Conservation (phyloP, 2,797 vertebrate species). For the Scleropages formosus region DNA sequence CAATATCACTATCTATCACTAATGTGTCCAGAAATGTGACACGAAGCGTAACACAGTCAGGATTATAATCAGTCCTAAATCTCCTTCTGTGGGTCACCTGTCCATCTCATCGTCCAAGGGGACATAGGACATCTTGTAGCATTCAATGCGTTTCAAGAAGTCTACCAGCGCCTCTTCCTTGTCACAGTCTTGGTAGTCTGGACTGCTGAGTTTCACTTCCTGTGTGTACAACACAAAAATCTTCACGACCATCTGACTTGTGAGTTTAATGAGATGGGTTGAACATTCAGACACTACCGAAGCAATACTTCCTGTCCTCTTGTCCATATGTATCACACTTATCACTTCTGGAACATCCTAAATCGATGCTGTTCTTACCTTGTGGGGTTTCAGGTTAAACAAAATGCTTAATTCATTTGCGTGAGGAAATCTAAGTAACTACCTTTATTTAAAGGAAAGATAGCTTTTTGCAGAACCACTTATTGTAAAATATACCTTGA, state of each 20-base stretch:
- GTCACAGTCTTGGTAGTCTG: slow-evolving; percentile 80
- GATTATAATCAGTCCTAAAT: not conserved
- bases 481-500: no score
- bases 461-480: no score
- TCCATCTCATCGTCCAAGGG: slow-evolving; percentile 80
- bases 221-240: slow-evolving; percentile 42
- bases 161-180: slow-evolving; percentile 79
- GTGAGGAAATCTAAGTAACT: no score
- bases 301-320: no score
- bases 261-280: not conserved
- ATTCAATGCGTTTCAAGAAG: slow-evolving; percentile 82
- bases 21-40: not conserved
- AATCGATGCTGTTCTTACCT: no score
- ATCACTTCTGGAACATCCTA: no score
- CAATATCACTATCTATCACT: not conserved
- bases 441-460: no score
- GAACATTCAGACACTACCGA: no score
- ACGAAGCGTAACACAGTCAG: no score
- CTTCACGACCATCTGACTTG: not conserved
- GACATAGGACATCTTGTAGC: slow-evolving; percentile 78
- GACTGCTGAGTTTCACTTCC: slow-evolving; percentile 89
- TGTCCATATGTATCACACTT: no score
- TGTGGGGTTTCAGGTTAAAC: no score
- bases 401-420: no score
- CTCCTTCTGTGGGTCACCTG: slow-evolving; percentile 63